Evolutionary conservation across 2,888 invertebrate species (phyloP), one percentile per base, ranked within the genome.

Genomic region (Rhorus exstirpatorius): DNA sequence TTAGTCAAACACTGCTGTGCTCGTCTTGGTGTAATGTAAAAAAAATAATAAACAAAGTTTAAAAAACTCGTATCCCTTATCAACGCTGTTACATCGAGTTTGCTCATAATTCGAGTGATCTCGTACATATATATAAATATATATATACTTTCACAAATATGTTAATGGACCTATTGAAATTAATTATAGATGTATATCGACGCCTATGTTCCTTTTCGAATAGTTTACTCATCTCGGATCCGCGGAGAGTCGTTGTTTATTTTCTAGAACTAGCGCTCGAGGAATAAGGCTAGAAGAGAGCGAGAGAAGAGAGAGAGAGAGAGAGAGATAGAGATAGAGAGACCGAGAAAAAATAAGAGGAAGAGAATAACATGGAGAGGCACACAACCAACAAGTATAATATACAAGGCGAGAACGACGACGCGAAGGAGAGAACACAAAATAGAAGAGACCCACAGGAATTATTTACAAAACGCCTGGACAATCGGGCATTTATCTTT

Each of bases 401-500:
- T 8, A 55, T 6, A 70, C 0, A 31, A 55, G 14, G 41, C 41
- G 44, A 35, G 14, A 17, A 70, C 24, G 41, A 38, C 21, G 53
- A 24, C 41, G 3, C 46, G 49, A 51, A n/a, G n/a, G n/a, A n/a
- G n/a, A n/a, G n/a, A n/a, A n/a, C n/a, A n/a, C n/a, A n/a, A n/a
- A n/a, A n/a, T n/a, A n/a, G n/a, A n/a, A n/a, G 19, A 49, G 80
- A 35, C 14, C 35, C 70, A 53, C 35, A 76, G 55, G 67, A 81
- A 81, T 81, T 76, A 76, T 75, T 80, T 53, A 38, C 17, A 60
- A 60, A 19, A 68, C 76, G 46, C 72, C 67, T 41, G 85, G 84
- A 88, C 87, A 88, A 88, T 88, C 86, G 87, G 67, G 71, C 87
- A 87, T 88, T 87, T 85, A 88, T 88, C 87, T 87, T 84, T 81